Conservation (phyloP, 1,140 invertebrate species). For the Scaptomyza montana region DNA sequence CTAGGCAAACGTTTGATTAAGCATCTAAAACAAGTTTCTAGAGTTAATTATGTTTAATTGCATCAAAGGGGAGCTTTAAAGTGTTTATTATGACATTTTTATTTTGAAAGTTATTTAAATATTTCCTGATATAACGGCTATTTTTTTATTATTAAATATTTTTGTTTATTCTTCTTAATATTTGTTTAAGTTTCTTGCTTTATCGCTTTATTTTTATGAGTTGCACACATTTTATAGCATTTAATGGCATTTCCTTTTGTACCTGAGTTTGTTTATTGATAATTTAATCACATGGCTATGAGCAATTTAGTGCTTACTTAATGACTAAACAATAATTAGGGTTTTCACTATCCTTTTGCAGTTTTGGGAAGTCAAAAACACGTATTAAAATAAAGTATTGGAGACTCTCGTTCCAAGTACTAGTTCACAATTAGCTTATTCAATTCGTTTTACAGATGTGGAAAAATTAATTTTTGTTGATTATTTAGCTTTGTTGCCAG, state of each 20-base stretch:
- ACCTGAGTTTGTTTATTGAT: slow-evolving; percentile 12
- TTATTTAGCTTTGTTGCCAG: not conserved
- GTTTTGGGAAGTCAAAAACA: slow-evolving; percentile 62
- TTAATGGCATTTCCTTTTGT: slow-evolving; percentile 25
- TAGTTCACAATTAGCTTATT: too few species aligned
- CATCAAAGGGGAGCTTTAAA: not conserved
- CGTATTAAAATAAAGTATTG: not conserved
- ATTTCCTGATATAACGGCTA: too few species aligned
- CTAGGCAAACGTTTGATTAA: slow-evolving; percentile 8
- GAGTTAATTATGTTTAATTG: slow-evolving; percentile 1
- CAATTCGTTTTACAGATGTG: not conserved
- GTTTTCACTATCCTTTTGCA: slow-evolving; percentile 40
- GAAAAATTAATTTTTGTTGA: slow-evolving; percentile 1
- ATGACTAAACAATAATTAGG: slow-evolving; percentile 18
- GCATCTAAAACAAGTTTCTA: slow-evolving; percentile 25
- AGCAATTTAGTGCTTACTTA: slow-evolving; percentile 2
- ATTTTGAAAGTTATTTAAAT: too few species aligned
- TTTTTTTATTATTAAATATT: not conserved
- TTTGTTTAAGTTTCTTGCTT: not conserved
- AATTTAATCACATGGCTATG: slow-evolving; percentile 23
- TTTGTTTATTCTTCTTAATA: not conserved
- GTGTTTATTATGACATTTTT: not conserved
- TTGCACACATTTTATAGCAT: too few species aligned
- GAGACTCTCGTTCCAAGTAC: not conserved
- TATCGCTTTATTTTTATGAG: not conserved